Evolutionary conservation across 2,888 invertebrate species (phyloP), one percentile per base, ranked within the genome.

Genomic region (Corbicula japonica): DNA sequence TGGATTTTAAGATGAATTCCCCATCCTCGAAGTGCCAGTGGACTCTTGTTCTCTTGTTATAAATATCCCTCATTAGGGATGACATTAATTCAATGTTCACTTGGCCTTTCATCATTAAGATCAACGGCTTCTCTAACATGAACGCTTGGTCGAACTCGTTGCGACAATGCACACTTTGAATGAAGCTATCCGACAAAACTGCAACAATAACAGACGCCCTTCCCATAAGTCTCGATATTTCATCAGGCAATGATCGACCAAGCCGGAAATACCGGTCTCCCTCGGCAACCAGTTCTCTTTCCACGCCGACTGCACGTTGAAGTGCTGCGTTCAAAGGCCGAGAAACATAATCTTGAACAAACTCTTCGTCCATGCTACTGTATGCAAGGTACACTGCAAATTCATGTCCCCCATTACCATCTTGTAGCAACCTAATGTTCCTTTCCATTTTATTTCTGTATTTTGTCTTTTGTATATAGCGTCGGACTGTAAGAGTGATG

Each of bases 331-430:
- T 62, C 30, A 62, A 30, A 2, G 46, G 62, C 0, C 18, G 21
- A n/a, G 21, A 5, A 32, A 46, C 62, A 48, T 32, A 28, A 0
- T 62, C 30, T 10, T 2, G 0, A 6, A 62, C 48, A 28, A 62
- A 62, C 12, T 48, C 48, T 18, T 34, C 32, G 12, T 62, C 62
- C 18, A 32, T 18, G 12, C 34, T 32, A 15, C 32, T 21, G 30
- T 32, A 62, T 32, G 62, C 46, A 12, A 62, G 23, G 48, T 48
- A 62, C n/a, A 62, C 62, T n/a, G 12, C 32, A 48, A 62, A 62
- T 50, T 50, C 4, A 26, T 50, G 4, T 3, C 21, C 5, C 2
- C 5, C 34, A 10, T 44, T 34, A 46, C 30, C 48, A n/a, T 32
- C 10, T 46, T 34, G n/a, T 32, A 62, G 15, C 26, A 48, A n/a